Conservation (phyloP, 2,888 invertebrate genomes). For the Mesoligia furuncula region DNA sequence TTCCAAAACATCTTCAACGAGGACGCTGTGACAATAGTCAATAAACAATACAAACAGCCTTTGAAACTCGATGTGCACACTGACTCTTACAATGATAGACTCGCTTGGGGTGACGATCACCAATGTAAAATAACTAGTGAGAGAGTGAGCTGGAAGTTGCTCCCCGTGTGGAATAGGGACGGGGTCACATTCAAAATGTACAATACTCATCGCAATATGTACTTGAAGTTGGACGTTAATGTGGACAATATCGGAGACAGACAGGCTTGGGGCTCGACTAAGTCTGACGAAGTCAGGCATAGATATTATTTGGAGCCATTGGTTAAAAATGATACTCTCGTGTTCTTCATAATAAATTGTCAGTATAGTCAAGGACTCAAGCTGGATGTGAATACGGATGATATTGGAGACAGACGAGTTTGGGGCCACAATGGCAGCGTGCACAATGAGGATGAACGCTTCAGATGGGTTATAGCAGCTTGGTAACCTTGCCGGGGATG, state of each 20-base stretch:
- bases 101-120: slow-evolving; percentile 63
- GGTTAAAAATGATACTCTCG: slow-evolving; percentile 53
- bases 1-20: slow-evolving; percentile 64
- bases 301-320: slow-evolving; percentile 67
- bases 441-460: slow-evolving; percentile 18
- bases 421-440: slow-evolving; percentile 56
- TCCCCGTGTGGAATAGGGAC: slow-evolving; percentile 62
- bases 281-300: slow-evolving; percentile 48
- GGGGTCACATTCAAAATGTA: slow-evolving; percentile 67
- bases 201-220: slow-evolving; percentile 62
- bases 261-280: slow-evolving; percentile 62
- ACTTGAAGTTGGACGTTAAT: slow-evolving; percentile 66
- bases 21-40: slow-evolving; percentile 65
- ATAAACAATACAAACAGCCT: slow-evolving; percentile 54
- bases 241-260: slow-evolving; percentile 61
- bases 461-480: slow-evolving; percentile 36
- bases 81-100: slow-evolving; percentile 59
- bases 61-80: slow-evolving; percentile 61
- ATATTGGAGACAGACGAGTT: slow-evolving; percentile 55
- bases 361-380: slow-evolving; percentile 65
- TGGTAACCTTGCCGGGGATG: slow-evolving; percentile 24
- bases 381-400: slow-evolving; percentile 27
- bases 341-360: slow-evolving; percentile 68
- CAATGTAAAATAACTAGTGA: slow-evolving; percentile 44
- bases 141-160: slow-evolving; percentile 67